Percentiles rank a stretch among this genome's conserved stretches.
Evolutionary conservation across 2,797 vertebrate species (phyloP).

Genomic region (Serranus cabrilla): DNA sequence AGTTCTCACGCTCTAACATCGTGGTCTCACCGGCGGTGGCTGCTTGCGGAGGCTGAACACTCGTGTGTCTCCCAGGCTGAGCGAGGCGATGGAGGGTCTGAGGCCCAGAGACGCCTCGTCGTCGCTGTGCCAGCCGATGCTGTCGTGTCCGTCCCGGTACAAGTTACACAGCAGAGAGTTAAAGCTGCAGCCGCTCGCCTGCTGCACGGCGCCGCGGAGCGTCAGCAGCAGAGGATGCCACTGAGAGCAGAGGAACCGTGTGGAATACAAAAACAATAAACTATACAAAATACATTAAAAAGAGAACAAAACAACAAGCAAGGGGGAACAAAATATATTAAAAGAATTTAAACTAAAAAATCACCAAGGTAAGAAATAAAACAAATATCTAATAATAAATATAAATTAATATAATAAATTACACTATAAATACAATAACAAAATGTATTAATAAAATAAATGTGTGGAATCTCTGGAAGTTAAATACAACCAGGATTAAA

Average conservation of each 20-base stretch:
- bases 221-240: conserved; percentile 91
- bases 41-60: conserved; percentile 94
- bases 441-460: too few species aligned
- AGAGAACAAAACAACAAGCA: background rate
- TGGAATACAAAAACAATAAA: accelerated
- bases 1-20: too few species aligned
- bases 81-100: conserved; percentile 90
- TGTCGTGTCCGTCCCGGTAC: conserved; percentile 93
- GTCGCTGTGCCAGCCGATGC: conserved; percentile 97
- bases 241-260: conserved; percentile 69
- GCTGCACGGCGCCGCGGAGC: conserved; percentile 84
- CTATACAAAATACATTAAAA: background rate
- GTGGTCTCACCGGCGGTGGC: conserved; percentile 88
- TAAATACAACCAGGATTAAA: too few species aligned
- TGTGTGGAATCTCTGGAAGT: too few species aligned
- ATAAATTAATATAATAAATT: background rate
- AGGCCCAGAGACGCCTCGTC: conserved; percentile 89
- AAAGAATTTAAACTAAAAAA: background rate
- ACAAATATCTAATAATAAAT: background rate
- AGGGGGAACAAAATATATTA: background rate
- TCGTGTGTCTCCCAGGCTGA: conserved; percentile 94
- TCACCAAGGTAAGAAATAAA: background rate
- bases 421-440: too few species aligned
- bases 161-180: conserved; percentile 97
- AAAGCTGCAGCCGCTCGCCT: conserved; percentile 84